These are phyloP conservation scores for Pinctada fucata DNA, from an alignment of 2,888 invertebrate genomes.

Conservation along the genomic window DNA sequence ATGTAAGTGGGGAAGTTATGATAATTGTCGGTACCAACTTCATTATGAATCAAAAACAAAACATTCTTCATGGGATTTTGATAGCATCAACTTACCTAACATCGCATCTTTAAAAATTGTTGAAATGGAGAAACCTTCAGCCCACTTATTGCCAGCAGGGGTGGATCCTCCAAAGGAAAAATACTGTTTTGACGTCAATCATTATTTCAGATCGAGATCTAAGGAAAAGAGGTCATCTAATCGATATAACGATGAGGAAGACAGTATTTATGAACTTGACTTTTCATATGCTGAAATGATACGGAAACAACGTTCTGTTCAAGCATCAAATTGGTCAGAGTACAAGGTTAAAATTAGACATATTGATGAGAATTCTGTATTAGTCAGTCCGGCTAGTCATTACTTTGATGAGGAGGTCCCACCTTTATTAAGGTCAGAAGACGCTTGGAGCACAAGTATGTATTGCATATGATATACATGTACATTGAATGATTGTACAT, in stretches of 20 bases:
- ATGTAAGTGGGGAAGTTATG: too few species aligned
- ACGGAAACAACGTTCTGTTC: constrained; percentile 26
- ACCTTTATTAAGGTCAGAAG: constrained; percentile 65
- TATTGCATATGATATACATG: background rate
- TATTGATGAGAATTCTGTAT: background rate
- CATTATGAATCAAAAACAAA: background rate
- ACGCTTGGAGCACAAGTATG: constrained; percentile 56
- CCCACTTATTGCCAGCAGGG: constrained; percentile 48
- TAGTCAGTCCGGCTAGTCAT: constrained; percentile 50
- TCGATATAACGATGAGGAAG: background rate
- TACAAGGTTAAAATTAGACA: constrained; percentile 55
- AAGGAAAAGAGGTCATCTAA: constrained; percentile 25
- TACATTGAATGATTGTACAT: too few species aligned
- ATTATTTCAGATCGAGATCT: constrained; percentile 48
- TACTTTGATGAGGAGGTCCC: constrained; percentile 64
- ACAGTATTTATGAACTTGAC: constrained; percentile 43
- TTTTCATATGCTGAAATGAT: constrained; percentile 59
- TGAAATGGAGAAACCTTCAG: constrained; percentile 23
- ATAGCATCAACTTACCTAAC: constrained; percentile 56
- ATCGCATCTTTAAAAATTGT: constrained; percentile 50
- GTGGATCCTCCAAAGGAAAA: constrained; percentile 33
- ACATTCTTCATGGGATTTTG: constrained; percentile 52
- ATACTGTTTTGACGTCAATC: constrained; percentile 49
- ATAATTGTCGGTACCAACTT: background rate
- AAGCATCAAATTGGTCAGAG: constrained; percentile 66